Evolutionary conservation across 1,140 invertebrate species (phyloP).

Genomic region (Drosophila biarmipes): DNA sequence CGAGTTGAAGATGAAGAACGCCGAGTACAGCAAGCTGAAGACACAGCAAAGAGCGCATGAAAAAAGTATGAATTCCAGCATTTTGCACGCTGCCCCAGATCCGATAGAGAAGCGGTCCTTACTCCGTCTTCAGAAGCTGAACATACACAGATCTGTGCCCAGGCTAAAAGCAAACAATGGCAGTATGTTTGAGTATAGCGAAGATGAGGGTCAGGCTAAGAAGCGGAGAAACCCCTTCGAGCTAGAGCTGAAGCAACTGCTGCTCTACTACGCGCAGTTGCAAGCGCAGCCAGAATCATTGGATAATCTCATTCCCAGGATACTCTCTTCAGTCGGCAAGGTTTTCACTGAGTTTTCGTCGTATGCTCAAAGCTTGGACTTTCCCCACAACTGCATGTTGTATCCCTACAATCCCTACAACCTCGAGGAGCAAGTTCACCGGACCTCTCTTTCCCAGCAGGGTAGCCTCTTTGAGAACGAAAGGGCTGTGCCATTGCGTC

Average conservation of each 20-base stretch:
- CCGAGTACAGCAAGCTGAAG: slow-evolving; percentile 43
- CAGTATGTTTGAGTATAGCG: slow-evolving; percentile 24
- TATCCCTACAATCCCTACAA: slow-evolving; percentile 56
- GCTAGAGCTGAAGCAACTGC: slow-evolving; percentile 60
- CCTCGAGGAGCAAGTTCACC: slow-evolving; percentile 23
- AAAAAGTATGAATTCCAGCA: slow-evolving; percentile 22
- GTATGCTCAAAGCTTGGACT: slow-evolving; percentile 54
- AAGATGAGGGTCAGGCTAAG: slow-evolving; percentile 21
- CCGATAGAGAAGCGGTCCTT: slow-evolving; percentile 12
- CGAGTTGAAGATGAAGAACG: slow-evolving; percentile 61
- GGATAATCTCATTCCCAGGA: slow-evolving; percentile 15
- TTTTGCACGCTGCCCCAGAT: slow-evolving; percentile 6
- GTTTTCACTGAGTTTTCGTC: slow-evolving; percentile 67
- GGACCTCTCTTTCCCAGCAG: slow-evolving; percentile 37
- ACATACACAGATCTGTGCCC: slow-evolving; percentile 21
- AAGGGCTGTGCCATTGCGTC: slow-evolving; percentile 54
- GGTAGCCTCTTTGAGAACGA: slow-evolving; percentile 46
- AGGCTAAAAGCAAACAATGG: background rate
- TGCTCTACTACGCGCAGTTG: slow-evolving; percentile 58
- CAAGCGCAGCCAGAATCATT: slow-evolving; percentile 25
- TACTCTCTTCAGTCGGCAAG: slow-evolving; percentile 52
- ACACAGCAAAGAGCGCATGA: slow-evolving; percentile 28
- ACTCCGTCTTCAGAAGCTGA: slow-evolving; percentile 43
- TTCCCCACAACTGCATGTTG: slow-evolving; percentile 51
- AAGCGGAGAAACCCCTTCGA: slow-evolving; percentile 54